Conservation (phyloP, 2,797 vertebrate genomes). For the Coreius guichenoti region DNA sequence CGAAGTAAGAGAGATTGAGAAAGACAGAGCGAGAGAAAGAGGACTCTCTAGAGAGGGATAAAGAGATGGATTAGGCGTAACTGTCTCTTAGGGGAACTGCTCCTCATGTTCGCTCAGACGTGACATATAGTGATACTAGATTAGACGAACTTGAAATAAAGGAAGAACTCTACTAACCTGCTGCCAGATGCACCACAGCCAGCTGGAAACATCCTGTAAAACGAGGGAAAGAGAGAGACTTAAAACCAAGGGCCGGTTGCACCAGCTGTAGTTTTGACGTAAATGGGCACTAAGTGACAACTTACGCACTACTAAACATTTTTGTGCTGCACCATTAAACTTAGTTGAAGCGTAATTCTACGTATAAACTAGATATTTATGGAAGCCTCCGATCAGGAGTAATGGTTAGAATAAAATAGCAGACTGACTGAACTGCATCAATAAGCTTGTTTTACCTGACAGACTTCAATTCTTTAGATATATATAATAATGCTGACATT, state of each 20-base stretch:
- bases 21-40: background rate
- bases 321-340: too few relatives aligned
- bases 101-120: conserved; percentile 40
- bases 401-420: too few relatives aligned
- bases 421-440: too few relatives aligned
- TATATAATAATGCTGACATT: too few relatives aligned
- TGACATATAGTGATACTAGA: conserved; percentile 37
- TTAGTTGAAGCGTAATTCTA: too few relatives aligned
- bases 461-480: too few relatives aligned
- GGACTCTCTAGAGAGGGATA: conserved; percentile 28
- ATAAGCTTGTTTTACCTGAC: too few relatives aligned
- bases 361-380: too few relatives aligned
- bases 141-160: conserved; percentile 43
- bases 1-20: background rate
- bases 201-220: conserved; percentile 14
- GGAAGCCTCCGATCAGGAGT: too few relatives aligned
- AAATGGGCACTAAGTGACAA: background rate
- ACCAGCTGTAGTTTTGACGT: background rate
- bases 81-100: conserved; percentile 37
- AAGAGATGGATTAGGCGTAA: conserved; percentile 38
- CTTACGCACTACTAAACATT: background rate
- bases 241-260: background rate
- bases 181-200: conserved; percentile 9
- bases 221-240: background rate
- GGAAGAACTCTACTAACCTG: conserved; percentile 25